A percentile compares a stretch with the other conserved stretches of the same genome.
Evolutionary conservation across 2,888 invertebrate species (phyloP).

Genomic region (Tetragonisca angustula): DNA sequence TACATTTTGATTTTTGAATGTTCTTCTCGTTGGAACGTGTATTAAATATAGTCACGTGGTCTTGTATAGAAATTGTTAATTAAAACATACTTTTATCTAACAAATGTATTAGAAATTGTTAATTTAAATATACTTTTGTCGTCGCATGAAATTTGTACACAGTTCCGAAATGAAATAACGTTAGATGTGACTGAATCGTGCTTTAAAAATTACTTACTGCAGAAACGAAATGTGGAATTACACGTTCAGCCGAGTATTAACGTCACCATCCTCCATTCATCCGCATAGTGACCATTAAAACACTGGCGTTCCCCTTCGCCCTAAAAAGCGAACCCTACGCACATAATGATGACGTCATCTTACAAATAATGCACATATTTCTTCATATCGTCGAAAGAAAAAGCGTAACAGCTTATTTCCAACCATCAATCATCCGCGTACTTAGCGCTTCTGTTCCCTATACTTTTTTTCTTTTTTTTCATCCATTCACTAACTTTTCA

Average conservation of each 20-base stretch:
- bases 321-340: not conserved
- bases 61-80: not conserved
- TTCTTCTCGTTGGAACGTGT: not conserved
- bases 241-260: not conserved
- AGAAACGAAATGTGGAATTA: not conserved
- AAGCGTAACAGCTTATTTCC: slow-evolving; percentile 34
- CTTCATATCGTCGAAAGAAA: slow-evolving; percentile 15
- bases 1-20: not conserved
- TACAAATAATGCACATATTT: slow-evolving; percentile 33
- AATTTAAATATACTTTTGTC: not conserved
- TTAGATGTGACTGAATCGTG: accelerated
- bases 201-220: not conserved
- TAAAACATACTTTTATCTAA: not conserved
- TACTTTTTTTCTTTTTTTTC: not conserved
- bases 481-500: slow-evolving; percentile 33
- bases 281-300: slow-evolving; percentile 10
- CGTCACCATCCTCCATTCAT: slow-evolving; percentile 7
- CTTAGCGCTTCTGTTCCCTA: slow-evolving; percentile 24
- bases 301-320: not conserved
- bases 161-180: not conserved
- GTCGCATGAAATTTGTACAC: not conserved
- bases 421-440: slow-evolving; percentile 30
- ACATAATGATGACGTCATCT: slow-evolving; percentile 35
- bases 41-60: not conserved
- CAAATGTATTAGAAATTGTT: not conserved